phyloP scores from a whole-genome alignment of 2,888 invertebrate species.

The Nymphalis c-album region DNA sequence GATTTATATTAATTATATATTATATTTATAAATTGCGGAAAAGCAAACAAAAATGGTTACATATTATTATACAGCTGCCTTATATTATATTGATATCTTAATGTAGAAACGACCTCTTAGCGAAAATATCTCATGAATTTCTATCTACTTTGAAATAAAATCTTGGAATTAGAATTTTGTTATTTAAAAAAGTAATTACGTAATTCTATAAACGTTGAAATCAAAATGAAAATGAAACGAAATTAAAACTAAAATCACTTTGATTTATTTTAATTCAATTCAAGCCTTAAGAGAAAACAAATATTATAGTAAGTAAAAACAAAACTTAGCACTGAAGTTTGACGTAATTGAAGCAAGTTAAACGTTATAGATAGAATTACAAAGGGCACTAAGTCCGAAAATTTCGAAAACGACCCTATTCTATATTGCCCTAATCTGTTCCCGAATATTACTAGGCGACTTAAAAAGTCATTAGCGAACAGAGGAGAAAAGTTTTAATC shows the following conservation, averaged over 20 bases:
- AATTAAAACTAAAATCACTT: neutral
- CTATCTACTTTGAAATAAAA: neutral
- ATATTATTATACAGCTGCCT: too few species aligned
- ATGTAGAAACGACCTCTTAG: neutral
- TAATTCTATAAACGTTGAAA: neutral
- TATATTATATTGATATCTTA: too few species aligned
- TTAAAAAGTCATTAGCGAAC: conserved; percentile 38
- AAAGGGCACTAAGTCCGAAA: conserved; percentile 26
- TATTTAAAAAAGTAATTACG: neutral
- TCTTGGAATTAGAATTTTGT: neutral
- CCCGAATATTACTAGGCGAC: conserved; percentile 32
- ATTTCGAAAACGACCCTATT: conserved; percentile 26
- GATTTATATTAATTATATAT: too few species aligned
- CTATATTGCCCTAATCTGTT: conserved; percentile 32
- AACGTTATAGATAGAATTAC: conserved; percentile 22
- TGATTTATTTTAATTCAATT: conserved; percentile 1
- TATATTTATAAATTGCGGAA: too few species aligned
- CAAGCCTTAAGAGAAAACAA: conserved; percentile 4
- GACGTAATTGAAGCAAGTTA: conserved; percentile 7
- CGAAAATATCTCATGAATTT: neutral
- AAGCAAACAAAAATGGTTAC: too few species aligned
- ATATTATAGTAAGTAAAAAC: conserved; percentile 7
- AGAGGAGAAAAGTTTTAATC: conserved; percentile 38
- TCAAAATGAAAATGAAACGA: neutral
- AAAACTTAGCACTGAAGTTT: conserved; percentile 5